phyloP scores from a whole-genome alignment of 2,113 vertebrate species.

The Leucopsar rothschildi region DNA sequence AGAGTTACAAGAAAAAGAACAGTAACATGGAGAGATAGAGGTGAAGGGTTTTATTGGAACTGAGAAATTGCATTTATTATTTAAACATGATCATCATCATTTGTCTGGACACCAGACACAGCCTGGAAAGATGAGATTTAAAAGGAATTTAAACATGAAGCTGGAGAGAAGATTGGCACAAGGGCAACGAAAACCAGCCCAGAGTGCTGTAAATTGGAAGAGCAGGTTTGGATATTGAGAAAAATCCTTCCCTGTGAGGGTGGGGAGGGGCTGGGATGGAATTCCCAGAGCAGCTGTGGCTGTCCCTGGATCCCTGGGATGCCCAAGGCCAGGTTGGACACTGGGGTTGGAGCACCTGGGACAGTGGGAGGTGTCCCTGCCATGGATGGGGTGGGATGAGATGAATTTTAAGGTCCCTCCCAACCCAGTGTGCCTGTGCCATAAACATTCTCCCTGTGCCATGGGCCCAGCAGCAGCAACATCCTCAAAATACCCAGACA shows the following conservation, averaged over 20 bases:
- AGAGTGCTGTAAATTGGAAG: not conserved
- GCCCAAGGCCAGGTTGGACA: not conserved
- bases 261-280: not conserved
- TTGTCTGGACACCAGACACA: not conserved
- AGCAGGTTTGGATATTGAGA: not conserved
- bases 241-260: not conserved
- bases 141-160: not conserved
- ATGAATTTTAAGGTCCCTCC: not conserved
- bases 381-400: accelerated
- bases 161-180: not conserved
- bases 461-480: not conserved
- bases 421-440: not conserved
- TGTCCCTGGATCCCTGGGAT: not conserved
- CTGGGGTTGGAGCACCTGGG: not conserved
- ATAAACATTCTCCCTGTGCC: not conserved
- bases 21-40: not conserved
- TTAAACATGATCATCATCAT: not conserved
- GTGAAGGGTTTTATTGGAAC: conserved; percentile 3
- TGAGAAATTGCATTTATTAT: conserved; percentile 58
- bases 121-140: not conserved
- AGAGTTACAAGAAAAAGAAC: not conserved
- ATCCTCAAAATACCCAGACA: not conserved
- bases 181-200: not conserved
- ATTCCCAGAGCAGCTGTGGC: not conserved
- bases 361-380: not conserved